Base-by-base conservation (phyloP, 2,797 vertebrate genomes). In the Huso huso region DNA sequence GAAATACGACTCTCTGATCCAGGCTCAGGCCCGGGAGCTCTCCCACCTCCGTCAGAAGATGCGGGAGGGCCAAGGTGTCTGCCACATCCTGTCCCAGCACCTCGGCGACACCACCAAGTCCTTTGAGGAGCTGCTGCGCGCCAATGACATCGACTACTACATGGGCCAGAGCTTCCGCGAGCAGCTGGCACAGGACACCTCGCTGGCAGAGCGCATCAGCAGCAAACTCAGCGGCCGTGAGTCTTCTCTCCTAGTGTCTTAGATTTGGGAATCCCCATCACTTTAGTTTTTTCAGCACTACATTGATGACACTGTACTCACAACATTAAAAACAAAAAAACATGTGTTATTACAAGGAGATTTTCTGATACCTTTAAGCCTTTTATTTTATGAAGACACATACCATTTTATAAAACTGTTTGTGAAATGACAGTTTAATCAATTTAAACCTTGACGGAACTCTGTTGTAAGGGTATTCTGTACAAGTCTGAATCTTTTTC, bases 21-120 rank as follows among this genome's bases (percentile, higher is more conserved):
- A 97, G 76, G 87, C 91, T 0, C 96, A 99, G 84, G 94, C 95
- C 64, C 81, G 93, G n/a, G 96, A 98, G 75, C 90, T 99, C 7
- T 96, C 93, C 1, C 89, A 91, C 68, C 80, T 98, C 60, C 88
- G 95, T 9, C 95, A 97, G 86, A 84, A 78, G 4, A 84, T 94
- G 80, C 78, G 88, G 8, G 93, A 96, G 73, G 93, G 91, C 0
- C 83, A 84, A 0, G 87, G 90, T 0, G 76, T 91, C 61, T 92
- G 93, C 74, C 86, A 77, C 73, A 82, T 93, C 76, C 89, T 99
- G 71, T 85, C 75, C 23, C 93, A 93, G 76, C 92, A 94, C 71
- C 83, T 93, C 15, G 86, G 76, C 0, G 91, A 94, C 10, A 89
- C 89, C 64, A 89, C 93, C 68, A 91, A 87, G 68, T 87, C 91